A percentile compares a stretch with the other conserved stretches of the same genome.
These are phyloP conservation scores for Oncorhynchus mykiss DNA, from an alignment of 2,113 vertebrate species.

Conservation along the genomic window DNA sequence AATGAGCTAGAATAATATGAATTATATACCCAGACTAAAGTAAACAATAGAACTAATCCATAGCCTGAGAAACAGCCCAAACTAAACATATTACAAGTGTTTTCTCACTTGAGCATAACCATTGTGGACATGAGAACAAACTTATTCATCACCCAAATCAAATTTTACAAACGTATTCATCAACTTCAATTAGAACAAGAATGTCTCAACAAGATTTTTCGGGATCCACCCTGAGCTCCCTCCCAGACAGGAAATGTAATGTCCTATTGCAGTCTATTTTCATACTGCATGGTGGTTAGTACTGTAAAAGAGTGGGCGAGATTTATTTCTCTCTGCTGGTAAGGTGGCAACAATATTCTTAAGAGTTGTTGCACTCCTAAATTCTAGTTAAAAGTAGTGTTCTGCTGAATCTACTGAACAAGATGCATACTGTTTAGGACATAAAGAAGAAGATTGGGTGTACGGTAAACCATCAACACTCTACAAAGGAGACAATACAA, in stretches of 20 bases:
- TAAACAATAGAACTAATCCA: slow-evolving; percentile 32
- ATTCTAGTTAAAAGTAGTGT: not conserved
- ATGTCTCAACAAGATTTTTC: slow-evolving; percentile 36
- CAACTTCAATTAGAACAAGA: slow-evolving; percentile 49
- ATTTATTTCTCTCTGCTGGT: not conserved
- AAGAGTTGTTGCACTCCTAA: not conserved
- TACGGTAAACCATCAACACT: not conserved
- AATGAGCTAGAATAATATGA: slow-evolving; percentile 22
- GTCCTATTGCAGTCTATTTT: not conserved
- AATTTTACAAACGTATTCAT: slow-evolving; percentile 19
- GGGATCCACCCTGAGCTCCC: slow-evolving; percentile 21
- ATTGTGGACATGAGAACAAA: not conserved
- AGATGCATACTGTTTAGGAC: too few relatives aligned
- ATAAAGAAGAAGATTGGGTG: too few relatives aligned
- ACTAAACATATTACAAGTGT: slow-evolving; percentile 14
- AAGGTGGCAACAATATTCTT: not conserved
- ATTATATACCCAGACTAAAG: slow-evolving; percentile 27
- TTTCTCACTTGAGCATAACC: not conserved
- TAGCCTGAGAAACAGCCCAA: slow-evolving; percentile 34
- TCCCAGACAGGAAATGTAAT: slow-evolving; percentile 27
- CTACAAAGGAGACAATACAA: not conserved
- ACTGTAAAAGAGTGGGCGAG: not conserved
- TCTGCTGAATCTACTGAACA: not conserved
- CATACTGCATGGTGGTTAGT: not conserved
- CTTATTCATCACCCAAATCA: not conserved